These are phyloP conservation scores for Bos indicus DNA, from an alignment of 2,113 vertebrate genomes.

Conservation along the genomic window DNA sequence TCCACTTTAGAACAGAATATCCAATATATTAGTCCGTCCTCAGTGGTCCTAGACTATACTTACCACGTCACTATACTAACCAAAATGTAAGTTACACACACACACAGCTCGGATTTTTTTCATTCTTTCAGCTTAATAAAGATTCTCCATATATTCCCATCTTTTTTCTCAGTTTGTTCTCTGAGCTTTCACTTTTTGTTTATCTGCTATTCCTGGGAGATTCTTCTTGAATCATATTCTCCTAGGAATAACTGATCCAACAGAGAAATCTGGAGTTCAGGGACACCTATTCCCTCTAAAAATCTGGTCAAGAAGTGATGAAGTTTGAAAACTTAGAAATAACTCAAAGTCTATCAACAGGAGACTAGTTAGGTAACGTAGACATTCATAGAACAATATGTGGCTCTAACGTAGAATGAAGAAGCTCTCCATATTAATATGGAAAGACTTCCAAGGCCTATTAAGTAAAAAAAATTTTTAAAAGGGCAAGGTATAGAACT, in stretches of 20 bases:
- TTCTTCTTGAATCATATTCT: background rate
- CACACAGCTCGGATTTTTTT: background rate
- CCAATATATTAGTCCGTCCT: background rate
- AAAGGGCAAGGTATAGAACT: background rate
- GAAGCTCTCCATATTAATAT: background rate
- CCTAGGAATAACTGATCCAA: background rate
- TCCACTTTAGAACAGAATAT: background rate
- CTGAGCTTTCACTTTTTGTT: background rate
- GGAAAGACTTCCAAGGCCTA: background rate
- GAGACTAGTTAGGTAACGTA: background rate
- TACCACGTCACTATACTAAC: background rate
- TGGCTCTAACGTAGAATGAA: background rate
- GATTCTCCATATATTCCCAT: background rate
- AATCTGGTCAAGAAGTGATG: slow-evolving; percentile 8
- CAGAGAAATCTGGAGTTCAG: background rate
- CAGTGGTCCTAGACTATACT: background rate
- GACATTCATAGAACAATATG: background rate
- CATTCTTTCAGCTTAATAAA: background rate
- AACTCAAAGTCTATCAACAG: background rate
- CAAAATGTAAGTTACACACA: background rate
- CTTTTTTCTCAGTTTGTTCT: slow-evolving; percentile 7
- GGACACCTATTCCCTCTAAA: background rate
- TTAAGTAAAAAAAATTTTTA: background rate
- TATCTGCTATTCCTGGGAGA: background rate
- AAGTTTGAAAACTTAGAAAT: background rate